Evolutionary conservation across 2,113 vertebrate species (phyloP), one percentile per base, ranked within the genome.

Genomic region (Elachura formosa): DNA sequence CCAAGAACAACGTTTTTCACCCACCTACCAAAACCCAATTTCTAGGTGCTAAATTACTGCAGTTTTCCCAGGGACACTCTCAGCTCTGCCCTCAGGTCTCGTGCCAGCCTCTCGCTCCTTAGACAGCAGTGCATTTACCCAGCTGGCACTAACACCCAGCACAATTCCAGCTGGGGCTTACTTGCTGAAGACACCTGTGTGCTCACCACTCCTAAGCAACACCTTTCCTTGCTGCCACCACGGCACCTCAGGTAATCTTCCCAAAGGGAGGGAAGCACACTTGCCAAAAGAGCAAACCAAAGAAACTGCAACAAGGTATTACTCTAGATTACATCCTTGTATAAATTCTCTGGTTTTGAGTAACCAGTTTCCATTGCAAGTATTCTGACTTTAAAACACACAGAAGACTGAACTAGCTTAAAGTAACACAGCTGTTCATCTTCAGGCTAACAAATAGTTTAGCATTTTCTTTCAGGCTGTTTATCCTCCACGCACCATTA

Each of bases 1-100:
- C 34, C 24, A 52, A 77, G n/a, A 77, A 24, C 7, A 41, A 28
- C 0, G 0, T 7, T 8, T 48, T 77, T 66, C 51, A 73, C 19
- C 5, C 41, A 54, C 41, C 36, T 33, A 80, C 12, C 43, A 58
- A 84, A 71, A 73, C 62, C 13, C 12, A 71, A 62, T 14, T 90
- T 34, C 51, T 38, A 66, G 25, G 29, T 45, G 20, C 14, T 25
- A 22, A 82, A 56, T 24, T 38, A 33, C 69, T 34, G 22, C 25
- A 25, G 31, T 31, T 54, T 36, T 45, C 36, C 29, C 41, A 74
- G 25, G 12, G 8, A 52, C 10, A 8, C 16, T 34, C n/a, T 22
- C 41, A 52, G 31, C 33, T 45, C 34, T 68, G 52, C 31, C 38
- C 45, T 68, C 54, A 20, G 26, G 19, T 43, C 58, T 67, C 36